Evolutionary conservation across 1,140 invertebrate genomes (phyloP).

Genomic region (Hycleus phaleratus): DNA sequence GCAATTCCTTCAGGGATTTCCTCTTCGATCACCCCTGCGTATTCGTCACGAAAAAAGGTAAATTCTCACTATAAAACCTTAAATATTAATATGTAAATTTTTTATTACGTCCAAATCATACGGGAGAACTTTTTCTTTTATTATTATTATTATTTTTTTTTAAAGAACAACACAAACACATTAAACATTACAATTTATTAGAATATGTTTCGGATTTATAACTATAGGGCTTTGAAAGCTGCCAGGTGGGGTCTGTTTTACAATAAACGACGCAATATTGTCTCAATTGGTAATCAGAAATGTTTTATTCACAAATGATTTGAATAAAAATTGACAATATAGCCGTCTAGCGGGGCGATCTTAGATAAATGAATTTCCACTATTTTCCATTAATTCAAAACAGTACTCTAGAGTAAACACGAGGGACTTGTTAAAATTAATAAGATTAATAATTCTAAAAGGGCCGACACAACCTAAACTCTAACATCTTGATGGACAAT

Average conservation of each 20-base stretch:
- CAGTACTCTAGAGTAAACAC: not conserved
- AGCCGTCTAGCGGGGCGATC: too few species aligned
- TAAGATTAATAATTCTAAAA: too few species aligned
- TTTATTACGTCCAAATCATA: not conserved
- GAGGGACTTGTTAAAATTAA: too few species aligned
- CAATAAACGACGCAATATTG: too few species aligned
- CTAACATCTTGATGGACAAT: too few species aligned
- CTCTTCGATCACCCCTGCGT: constrained; percentile 87
- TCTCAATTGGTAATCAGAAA: too few species aligned
- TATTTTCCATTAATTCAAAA: constrained; percentile 14
- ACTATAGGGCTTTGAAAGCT: too few species aligned
- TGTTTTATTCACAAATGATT: too few species aligned
- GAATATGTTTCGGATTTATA: not conserved
- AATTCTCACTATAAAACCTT: constrained; percentile 26
- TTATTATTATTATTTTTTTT: not conserved
- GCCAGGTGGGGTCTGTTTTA: too few species aligned
- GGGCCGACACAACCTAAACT: too few species aligned
- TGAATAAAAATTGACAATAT: too few species aligned
- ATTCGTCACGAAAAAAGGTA: constrained; percentile 80
- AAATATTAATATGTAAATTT: constrained; percentile 14
- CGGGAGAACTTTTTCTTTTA: not conserved
- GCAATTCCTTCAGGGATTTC: constrained; percentile 85
- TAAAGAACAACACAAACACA: not conserved
- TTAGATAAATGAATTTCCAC: constrained; percentile 7
- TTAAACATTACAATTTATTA: not conserved